Base-by-base conservation (phyloP, 2,888 invertebrate species). In the Tinea semifulvella region DNA sequence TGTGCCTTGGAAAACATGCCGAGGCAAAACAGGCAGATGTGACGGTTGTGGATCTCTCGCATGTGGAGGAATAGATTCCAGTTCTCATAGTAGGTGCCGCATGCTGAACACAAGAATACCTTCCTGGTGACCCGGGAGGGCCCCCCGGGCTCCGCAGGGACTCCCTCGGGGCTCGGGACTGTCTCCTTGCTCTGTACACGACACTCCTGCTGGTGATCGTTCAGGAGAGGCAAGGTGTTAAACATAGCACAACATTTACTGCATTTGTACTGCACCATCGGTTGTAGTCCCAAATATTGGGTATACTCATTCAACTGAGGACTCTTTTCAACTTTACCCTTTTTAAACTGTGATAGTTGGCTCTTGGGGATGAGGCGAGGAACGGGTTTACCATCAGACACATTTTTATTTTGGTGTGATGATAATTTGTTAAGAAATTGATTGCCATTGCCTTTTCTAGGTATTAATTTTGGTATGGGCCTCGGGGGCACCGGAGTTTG, bases 21-120 rank as follows among this genome's bases (percentile, higher is more conserved):
- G 50, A 92, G 81, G 63, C 94, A 94, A 69, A 90, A 91, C 43
- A 94, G 74, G 63, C 94, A 94, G 54, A 92, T 89, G 60, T 89
- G 90, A 44, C 91, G 85, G 55, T 88, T 87, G 65, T 94, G 94
- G 47, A 88, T 86, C 59, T 92, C 91, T 44, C 90, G 84, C 87
- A 93, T 92, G 56, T 94, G 94, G 38, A 91, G 68, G 63, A 92
- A 93, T 48, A 93, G 82, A 70, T 92, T 91, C 91, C 92, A 92
- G 57, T 91, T 90, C 68, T 92, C 91, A 72, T 91, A 92, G 59
- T 92, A 92, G 8, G 89, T 91, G 36, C 88, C 89, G 65, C 93
- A 93, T 0, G 90, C 89, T 10, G 91, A 89, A 64, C 93, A 93
- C 43, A 92, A 72, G 64, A 90, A 93, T 48, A 91, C 90, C 64